A percentile compares a stretch with the other conserved stretches of the same genome.
Conservation (phyloP, 2,888 invertebrate species). For the Cryptops parisi region DNA sequence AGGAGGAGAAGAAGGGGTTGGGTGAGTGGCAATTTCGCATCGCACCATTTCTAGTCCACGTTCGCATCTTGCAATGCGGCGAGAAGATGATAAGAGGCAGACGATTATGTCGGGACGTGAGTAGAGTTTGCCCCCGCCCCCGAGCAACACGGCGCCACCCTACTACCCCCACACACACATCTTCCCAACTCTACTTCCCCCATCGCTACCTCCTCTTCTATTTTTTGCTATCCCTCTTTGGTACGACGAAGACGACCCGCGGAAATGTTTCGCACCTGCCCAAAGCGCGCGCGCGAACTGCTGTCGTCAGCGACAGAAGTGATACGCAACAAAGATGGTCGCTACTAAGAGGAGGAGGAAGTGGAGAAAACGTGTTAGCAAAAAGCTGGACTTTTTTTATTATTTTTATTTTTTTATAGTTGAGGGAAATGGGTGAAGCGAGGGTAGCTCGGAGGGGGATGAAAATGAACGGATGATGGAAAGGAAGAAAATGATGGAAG, state of each 20-base stretch:
- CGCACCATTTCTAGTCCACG: constrained; percentile 3
- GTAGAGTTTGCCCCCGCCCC: neutral
- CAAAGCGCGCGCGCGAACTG: neutral
- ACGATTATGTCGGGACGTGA: constrained; percentile 6
- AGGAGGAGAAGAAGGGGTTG: neutral
- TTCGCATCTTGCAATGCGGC: constrained; percentile 4
- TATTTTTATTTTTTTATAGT: no score
- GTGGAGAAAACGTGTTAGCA: no score
- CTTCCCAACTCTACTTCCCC: no score
- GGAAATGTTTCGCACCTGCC: neutral
- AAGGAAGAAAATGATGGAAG: no score
- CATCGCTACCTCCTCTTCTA: no score
- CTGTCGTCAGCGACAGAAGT: neutral
- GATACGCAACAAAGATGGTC: neutral
- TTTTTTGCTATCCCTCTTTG: no score
- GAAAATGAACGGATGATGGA: no score
- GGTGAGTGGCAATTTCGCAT: constrained; percentile 1
- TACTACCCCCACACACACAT: no score
- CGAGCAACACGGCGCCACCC: neutral
- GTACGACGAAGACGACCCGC: neutral
- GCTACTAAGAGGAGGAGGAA: no score
- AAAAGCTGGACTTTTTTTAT: no score
- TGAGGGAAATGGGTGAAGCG: no score
- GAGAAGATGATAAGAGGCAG: constrained; percentile 2
- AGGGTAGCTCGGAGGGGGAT: no score